A percentile compares a stretch with the other conserved stretches of the same genome.
Evolutionary conservation across 2,113 vertebrate species (phyloP).

Genomic region (Corythoichthys haematopterus): DNA sequence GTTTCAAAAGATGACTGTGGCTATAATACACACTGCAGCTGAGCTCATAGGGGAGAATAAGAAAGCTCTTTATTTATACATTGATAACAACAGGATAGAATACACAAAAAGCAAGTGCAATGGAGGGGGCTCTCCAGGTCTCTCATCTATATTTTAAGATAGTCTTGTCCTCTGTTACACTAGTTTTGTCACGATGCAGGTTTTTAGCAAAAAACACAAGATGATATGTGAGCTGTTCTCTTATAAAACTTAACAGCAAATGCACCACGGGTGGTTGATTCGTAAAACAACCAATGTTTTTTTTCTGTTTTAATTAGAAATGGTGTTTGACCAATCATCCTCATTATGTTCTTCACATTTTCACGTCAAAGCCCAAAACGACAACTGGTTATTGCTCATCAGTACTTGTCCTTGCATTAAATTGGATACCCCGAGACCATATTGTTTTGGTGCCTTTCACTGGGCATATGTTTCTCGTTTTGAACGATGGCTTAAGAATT

Average conservation of each 20-base stretch:
- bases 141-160: conserved; percentile 27
- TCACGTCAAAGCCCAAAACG: not conserved
- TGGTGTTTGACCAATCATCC: not conserved
- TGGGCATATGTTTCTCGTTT: not conserved
- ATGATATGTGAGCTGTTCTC: not conserved
- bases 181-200: not conserved
- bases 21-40: conserved; percentile 15
- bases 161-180: not conserved
- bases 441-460: not conserved
- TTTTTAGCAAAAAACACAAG: not conserved
- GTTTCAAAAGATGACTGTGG: conserved; percentile 19
- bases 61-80: conserved; percentile 30
- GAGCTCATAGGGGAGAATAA: conserved; percentile 5
- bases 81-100: conserved; percentile 12
- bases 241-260: not conserved
- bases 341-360: not conserved
- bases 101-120: conserved; percentile 6
- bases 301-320: not conserved
- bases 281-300: not conserved
- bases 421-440: not conserved
- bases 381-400: not conserved
- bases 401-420: not conserved
- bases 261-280: not conserved
- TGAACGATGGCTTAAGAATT: not conserved
- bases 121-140: not conserved